Evolutionary conservation across 2,113 vertebrate species (phyloP).

Genomic region (Cyanoramphus novaezelandiae): DNA sequence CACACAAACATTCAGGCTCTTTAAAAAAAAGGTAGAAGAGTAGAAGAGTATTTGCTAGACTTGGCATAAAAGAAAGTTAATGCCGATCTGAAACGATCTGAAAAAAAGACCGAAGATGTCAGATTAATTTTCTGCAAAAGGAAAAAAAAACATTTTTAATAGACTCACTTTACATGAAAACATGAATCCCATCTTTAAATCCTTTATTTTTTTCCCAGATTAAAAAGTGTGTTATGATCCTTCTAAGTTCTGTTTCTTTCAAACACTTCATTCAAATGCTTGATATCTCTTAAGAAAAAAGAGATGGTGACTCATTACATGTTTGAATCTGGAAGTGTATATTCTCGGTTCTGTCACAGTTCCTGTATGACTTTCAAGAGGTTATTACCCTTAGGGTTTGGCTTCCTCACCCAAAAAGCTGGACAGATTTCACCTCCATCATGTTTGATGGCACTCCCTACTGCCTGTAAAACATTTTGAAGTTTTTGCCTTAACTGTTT

Average conservation of each 20-base stretch:
- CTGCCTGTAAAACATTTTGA: not conserved
- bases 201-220: not conserved
- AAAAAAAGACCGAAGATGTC: not conserved
- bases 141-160: not conserved
- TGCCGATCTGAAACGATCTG: not conserved
- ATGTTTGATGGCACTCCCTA: not conserved
- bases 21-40: not conserved
- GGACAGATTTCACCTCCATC: not conserved
- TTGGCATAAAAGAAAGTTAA: not conserved
- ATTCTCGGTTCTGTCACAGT: not conserved
- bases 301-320: not conserved
- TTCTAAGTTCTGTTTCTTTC: not conserved
- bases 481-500: not conserved
- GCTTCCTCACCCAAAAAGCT: not conserved
- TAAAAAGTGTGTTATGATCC: not conserved
- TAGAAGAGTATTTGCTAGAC: not conserved
- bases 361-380: not conserved
- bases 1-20: not conserved
- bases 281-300: not conserved
- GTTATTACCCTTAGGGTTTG: not conserved
- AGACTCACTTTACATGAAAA: not conserved
- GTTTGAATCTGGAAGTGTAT: not conserved
- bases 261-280: not conserved
- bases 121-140: not conserved
- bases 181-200: not conserved